Conservation (phyloP, 2,797 vertebrate species). For the Limosa lapponica region DNA sequence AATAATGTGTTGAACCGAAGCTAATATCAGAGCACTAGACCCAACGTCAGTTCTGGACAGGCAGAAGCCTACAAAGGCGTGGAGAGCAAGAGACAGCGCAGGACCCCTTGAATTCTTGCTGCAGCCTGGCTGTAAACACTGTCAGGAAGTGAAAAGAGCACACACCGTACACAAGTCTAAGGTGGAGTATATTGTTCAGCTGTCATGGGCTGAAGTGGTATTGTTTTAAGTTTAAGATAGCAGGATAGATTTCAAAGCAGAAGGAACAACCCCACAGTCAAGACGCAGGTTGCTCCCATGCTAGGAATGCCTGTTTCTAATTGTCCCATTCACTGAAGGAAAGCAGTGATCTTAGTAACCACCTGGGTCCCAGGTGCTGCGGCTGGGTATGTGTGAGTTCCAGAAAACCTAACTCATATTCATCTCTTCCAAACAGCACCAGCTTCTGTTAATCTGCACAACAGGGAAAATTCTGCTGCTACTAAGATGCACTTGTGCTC, state of each 20-base stretch:
- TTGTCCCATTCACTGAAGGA: neutral
- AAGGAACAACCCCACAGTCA: neutral
- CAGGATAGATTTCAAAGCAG: neutral
- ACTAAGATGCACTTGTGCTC: neutral
- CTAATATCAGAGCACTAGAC: neutral
- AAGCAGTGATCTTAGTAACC: neutral
- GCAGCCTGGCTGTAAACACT: neutral
- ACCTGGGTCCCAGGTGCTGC: neutral
- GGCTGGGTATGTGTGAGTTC: neutral
- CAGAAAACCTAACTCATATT: neutral
- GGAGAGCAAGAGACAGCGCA: neutral
- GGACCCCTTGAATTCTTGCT: neutral
- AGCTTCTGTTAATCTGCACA: neutral
- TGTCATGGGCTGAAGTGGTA: neutral
- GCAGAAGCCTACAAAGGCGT: neutral
- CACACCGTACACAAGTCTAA: neutral
- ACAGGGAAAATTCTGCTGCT: neutral
- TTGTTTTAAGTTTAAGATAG: neutral
- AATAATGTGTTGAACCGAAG: neutral
- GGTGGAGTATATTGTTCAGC: neutral
- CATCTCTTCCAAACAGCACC: neutral
- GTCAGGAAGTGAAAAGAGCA: conserved; percentile 1
- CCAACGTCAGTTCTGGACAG: neutral
- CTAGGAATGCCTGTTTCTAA: neutral
- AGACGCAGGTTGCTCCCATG: neutral